Conservation (phyloP, 2,888 invertebrate genomes). For the Palloptera scutellata region DNA sequence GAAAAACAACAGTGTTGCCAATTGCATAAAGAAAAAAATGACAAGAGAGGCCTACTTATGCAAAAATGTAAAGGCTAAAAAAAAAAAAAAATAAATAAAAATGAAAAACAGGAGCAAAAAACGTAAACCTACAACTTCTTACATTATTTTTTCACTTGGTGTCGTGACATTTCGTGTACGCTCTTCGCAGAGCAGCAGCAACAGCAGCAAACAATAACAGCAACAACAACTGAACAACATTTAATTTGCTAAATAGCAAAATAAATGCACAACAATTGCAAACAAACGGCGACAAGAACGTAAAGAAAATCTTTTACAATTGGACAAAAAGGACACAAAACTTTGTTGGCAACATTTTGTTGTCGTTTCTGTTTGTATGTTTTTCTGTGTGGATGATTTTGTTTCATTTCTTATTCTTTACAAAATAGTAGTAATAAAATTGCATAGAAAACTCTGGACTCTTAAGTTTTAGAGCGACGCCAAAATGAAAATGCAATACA, state of each 20-base stretch:
- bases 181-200: conserved; percentile 30
- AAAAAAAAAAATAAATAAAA: conserved; percentile 30
- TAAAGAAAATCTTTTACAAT: conserved; percentile 32
- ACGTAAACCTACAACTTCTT: conserved; percentile 43
- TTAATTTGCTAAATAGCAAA: conserved; percentile 61
- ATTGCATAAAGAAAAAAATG: conserved; percentile 15
- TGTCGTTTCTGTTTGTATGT: conserved; percentile 19
- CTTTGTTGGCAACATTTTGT: conserved; percentile 43
- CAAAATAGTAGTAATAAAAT: neutral
- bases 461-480: conserved; percentile 3
- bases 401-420: neutral
- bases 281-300: conserved; percentile 44
- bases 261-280: conserved; percentile 40
- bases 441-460: conserved; percentile 21
- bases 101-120: conserved; percentile 30
- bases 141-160: conserved; percentile 37
- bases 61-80: conserved; percentile 43
- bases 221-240: conserved; percentile 46
- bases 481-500: conserved; percentile 13
- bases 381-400: conserved; percentile 4
- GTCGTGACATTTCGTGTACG: conserved; percentile 40
- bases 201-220: conserved; percentile 26
- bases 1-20: conserved; percentile 21
- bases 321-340: conserved; percentile 36
- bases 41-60: conserved; percentile 40